Percentiles rank a stretch among this genome's conserved stretches.
These are phyloP conservation scores for Nothura maculosa DNA, from an alignment of 2,797 vertebrate genomes.

Conservation along the genomic window DNA sequence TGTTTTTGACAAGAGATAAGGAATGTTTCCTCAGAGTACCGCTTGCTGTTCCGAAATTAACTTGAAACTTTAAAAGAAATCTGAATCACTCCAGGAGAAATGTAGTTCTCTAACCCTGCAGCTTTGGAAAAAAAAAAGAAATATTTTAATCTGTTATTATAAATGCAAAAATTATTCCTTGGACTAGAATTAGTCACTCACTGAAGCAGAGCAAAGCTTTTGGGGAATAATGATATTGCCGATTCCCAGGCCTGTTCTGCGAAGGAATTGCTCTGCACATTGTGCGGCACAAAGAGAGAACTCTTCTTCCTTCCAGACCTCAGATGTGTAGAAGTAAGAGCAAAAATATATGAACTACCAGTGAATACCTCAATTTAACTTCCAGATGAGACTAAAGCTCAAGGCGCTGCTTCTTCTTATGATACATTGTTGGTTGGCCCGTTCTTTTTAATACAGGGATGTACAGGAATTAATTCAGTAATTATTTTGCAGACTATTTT, in stretches of 20 bases:
- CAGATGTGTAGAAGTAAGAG: background rate
- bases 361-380: background rate
- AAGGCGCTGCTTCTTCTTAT: background rate
- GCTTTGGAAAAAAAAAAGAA: background rate
- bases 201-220: background rate
- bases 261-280: background rate
- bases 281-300: background rate
- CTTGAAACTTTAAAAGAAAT: background rate
- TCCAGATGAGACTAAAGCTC: background rate
- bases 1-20: background rate
- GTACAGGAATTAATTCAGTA: background rate
- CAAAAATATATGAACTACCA: background rate
- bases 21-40: background rate
- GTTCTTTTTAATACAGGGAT: background rate
- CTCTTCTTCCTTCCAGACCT: background rate
- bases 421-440: background rate
- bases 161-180: conserved; percentile 14
- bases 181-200: background rate
- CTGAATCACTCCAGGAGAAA: background rate
- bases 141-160: background rate
- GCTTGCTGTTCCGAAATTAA: background rate
- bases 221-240: background rate
- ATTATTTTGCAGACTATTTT: background rate
- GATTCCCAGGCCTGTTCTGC: background rate
- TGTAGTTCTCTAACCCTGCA: background rate